phyloP scores from a whole-genome alignment of 2,113 vertebrate species.

The Semicossyphus pulcher region DNA sequence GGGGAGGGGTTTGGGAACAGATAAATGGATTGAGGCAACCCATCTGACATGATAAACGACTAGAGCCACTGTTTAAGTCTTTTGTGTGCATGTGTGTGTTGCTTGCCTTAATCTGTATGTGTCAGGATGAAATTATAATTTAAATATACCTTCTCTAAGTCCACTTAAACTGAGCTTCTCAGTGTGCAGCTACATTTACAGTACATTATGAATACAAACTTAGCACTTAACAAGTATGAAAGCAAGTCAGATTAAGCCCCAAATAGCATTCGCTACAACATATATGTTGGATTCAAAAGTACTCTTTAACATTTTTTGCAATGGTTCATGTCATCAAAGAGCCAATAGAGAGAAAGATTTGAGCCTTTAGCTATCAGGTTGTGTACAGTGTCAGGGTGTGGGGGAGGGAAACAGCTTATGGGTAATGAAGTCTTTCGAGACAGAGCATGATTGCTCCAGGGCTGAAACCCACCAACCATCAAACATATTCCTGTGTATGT shows the following conservation, averaged over 20 bases:
- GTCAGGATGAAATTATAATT: no score
- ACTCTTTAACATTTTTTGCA: neutral
- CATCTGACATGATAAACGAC: slow-evolving; percentile 55
- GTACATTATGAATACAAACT: slow-evolving; percentile 14
- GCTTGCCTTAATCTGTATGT: slow-evolving; percentile 5
- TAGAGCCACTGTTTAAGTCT: neutral
- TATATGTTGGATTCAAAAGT: no score
- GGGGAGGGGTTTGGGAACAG: neutral
- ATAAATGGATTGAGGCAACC: slow-evolving; percentile 41
- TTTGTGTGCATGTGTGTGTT: slow-evolving; percentile 11
- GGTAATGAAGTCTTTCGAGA: slow-evolving; percentile 30
- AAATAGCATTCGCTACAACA: no score
- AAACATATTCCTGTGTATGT: neutral
- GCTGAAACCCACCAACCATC: slow-evolving; percentile 10
- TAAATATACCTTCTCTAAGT: neutral
- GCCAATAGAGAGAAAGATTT: neutral
- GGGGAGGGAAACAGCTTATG: slow-evolving; percentile 34
- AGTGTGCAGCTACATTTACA: neutral
- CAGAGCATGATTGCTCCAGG: neutral
- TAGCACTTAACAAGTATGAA: no score
- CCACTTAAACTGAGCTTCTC: neutral
- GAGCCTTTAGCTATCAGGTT: neutral
- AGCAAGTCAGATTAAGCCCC: no score
- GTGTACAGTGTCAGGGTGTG: slow-evolving; percentile 8
- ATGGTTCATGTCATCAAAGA: slow-evolving; percentile 3